Percentiles rank a stretch among this genome's conserved stretches.
phyloP scores from a whole-genome alignment of 2,797 vertebrate genomes.

The Gymnothorax reevesii region DNA sequence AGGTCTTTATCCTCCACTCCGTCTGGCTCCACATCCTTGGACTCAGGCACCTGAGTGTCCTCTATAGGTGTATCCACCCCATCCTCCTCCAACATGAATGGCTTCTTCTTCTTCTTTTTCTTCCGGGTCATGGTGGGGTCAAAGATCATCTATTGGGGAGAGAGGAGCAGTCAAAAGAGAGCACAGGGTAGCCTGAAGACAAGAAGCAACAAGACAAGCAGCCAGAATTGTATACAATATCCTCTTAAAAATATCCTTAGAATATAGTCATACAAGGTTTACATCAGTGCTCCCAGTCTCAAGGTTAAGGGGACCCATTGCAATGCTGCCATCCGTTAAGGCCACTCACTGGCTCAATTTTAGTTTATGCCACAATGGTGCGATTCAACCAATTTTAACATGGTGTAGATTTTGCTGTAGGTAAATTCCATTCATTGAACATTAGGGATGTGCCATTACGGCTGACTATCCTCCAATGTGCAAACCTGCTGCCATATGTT shows the following conservation, averaged over 20 bases:
- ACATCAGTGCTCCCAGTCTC: neutral
- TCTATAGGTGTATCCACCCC: slow-evolving; percentile 79
- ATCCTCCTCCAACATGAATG: slow-evolving; percentile 93
- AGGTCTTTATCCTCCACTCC: slow-evolving; percentile 75
- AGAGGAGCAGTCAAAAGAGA: neutral
- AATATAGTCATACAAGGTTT: neutral
- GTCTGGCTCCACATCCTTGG: slow-evolving; percentile 85
- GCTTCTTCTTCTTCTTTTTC: slow-evolving; percentile 98
- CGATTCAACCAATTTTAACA: neutral
- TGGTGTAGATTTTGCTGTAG: neutral
- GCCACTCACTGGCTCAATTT: neutral
- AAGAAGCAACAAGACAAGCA: neutral
- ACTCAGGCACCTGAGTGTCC: slow-evolving; percentile 80
- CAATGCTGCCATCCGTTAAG: neutral
- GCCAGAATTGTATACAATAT: neutral
- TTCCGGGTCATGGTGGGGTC: slow-evolving; percentile 96
- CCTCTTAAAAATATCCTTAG: neutral
- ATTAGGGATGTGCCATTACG: neutral
- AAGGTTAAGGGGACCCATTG: neutral
- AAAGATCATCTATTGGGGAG: slow-evolving; percentile 85
- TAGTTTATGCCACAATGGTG: neutral
- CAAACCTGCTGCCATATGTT: too few relatives aligned
- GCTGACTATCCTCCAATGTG: too few relatives aligned
- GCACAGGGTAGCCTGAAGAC: neutral
- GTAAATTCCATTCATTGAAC: neutral